Percentiles rank a stretch among this genome's conserved stretches.
Conservation (phyloP, 2,797 vertebrate species). For the Bufotes viridis region DNA sequence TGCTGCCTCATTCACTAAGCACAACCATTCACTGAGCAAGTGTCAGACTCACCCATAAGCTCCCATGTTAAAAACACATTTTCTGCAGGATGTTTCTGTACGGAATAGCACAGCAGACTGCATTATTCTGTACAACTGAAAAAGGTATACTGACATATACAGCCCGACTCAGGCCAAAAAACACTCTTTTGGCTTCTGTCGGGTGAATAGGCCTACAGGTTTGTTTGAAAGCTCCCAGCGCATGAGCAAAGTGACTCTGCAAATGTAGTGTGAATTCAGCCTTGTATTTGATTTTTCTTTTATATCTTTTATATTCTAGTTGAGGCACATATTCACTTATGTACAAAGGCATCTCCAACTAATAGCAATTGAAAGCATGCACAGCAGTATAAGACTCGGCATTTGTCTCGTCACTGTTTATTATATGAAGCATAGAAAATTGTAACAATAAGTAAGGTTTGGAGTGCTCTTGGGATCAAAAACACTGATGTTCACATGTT, state of each 20-base stretch:
- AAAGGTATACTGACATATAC: no score
- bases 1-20: neutral
- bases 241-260: no score
- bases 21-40: neutral
- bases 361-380: neutral
- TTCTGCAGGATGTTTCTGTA: no score
- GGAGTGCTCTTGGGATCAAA: slow-evolving; percentile 42
- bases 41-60: no score
- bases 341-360: neutral
- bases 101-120: no score
- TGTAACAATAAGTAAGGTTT: slow-evolving; percentile 44
- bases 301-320: neutral
- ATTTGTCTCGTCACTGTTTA: slow-evolving; percentile 28
- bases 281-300: neutral
- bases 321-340: neutral
- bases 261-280: neutral
- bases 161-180: no score
- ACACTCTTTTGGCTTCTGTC: no score
- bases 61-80: no score
- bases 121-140: neutral
- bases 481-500: slow-evolving; percentile 48
- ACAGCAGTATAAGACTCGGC: neutral
- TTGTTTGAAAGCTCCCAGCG: no score
- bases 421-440: slow-evolving; percentile 47
- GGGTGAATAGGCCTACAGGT: no score